Conservation (phyloP, 2,113 vertebrate genomes). For the Boulengeromyrus knoepffleri region DNA sequence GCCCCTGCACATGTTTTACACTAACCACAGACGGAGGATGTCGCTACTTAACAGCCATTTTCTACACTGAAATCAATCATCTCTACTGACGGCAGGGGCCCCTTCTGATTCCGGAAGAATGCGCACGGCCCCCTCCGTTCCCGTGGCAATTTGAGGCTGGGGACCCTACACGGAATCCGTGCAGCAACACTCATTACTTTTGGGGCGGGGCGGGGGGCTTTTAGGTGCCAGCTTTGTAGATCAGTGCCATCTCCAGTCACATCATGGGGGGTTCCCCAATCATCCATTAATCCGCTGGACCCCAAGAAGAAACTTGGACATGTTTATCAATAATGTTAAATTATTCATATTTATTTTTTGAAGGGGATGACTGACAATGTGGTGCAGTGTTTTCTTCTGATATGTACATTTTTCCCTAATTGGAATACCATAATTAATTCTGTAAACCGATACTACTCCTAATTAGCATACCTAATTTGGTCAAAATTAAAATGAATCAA, state of each 20-base stretch:
- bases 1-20: constrained; percentile 71
- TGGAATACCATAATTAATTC: neutral
- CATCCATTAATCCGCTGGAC: neutral
- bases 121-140: neutral
- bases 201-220: neutral
- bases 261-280: neutral
- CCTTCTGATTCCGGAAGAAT: constrained; percentile 29
- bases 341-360: neutral
- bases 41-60: constrained; percentile 77
- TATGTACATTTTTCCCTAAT: neutral
- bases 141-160: neutral
- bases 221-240: neutral
- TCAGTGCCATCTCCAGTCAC: neutral
- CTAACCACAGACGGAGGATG: constrained; percentile 69
- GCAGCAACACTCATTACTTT: neutral
- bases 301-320: neutral
- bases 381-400: neutral
- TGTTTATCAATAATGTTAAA: neutral
- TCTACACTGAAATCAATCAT: constrained; percentile 80
- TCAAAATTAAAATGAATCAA: neutral
- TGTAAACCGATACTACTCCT: neutral
- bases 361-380: neutral
- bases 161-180: neutral
- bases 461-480: neutral
- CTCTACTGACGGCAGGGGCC: constrained; percentile 57